Conservation (phyloP, 2,888 invertebrate species). For the Ophion ellenae region DNA sequence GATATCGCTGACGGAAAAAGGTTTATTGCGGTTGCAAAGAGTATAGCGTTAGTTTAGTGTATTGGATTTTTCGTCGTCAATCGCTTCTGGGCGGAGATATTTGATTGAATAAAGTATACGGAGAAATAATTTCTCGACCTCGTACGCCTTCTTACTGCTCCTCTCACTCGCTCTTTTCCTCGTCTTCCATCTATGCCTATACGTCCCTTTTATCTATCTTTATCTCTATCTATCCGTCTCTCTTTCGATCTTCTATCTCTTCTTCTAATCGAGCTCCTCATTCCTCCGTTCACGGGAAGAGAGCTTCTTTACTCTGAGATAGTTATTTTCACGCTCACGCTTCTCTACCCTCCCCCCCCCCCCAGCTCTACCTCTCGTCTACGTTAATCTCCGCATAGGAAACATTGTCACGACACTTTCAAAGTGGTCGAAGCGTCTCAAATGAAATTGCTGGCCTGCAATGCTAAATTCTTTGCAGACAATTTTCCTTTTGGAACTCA, state of each 20-base stretch:
- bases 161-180: conserved; percentile 45
- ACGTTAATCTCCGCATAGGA: conserved; percentile 5
- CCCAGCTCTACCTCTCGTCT: neutral
- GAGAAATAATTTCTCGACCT: conserved; percentile 48
- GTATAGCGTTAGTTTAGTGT: neutral
- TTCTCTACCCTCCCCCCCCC: neutral
- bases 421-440: neutral
- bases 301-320: conserved; percentile 49
- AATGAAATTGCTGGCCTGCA: no score
- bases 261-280: conserved; percentile 18
- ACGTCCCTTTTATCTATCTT: conserved; percentile 63
- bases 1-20: neutral
- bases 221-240: conserved; percentile 55
- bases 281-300: conserved; percentile 47
- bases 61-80: neutral
- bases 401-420: conserved; percentile 9
- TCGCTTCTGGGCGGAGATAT: neutral
- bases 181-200: conserved; percentile 35
- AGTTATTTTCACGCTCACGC: conserved; percentile 53
- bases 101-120: neutral
- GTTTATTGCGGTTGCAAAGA: neutral
- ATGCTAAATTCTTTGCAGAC: no score
- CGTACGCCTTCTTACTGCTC: conserved; percentile 59
- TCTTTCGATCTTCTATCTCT: conserved; percentile 45
- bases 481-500: no score